These are phyloP conservation scores for Epirrhoe tristata DNA, from an alignment of 2,888 invertebrate species.

Conservation along the genomic window DNA sequence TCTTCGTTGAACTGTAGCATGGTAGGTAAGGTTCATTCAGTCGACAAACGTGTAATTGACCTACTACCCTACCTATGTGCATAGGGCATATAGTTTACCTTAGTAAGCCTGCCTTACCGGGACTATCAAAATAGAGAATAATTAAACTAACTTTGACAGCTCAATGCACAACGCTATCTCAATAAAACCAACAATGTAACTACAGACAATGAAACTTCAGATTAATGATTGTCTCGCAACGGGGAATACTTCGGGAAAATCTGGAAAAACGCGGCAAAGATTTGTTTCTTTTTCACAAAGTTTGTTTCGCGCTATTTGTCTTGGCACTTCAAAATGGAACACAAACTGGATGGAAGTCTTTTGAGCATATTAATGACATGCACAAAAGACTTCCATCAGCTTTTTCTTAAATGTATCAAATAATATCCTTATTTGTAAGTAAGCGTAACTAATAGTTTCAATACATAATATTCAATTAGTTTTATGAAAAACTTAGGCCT, in stretches of 20 bases:
- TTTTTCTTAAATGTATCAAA: too few species aligned
- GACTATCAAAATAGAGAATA: constrained; percentile 29
- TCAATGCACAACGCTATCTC: constrained; percentile 24
- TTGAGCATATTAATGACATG: background rate
- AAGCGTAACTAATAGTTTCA: too few species aligned
- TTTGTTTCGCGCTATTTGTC: constrained; percentile 3
- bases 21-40: too few species aligned
- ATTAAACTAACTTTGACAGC: constrained; percentile 38
- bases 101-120: background rate
- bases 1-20: background rate
- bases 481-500: too few species aligned
- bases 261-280: constrained; percentile 9
- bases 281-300: background rate
- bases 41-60: background rate
- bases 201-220: constrained; percentile 38
- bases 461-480: too few species aligned
- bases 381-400: too few species aligned
- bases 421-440: too few species aligned
- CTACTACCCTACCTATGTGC: constrained; percentile 4
- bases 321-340: background rate
- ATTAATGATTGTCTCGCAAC: constrained; percentile 42
- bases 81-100: constrained; percentile 7
- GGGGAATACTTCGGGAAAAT: constrained; percentile 29
- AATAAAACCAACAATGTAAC: constrained; percentile 40
- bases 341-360: background rate